Evolutionary conservation across 2,113 vertebrate species (phyloP).

Genomic region (Corynorhinus townsendii): DNA sequence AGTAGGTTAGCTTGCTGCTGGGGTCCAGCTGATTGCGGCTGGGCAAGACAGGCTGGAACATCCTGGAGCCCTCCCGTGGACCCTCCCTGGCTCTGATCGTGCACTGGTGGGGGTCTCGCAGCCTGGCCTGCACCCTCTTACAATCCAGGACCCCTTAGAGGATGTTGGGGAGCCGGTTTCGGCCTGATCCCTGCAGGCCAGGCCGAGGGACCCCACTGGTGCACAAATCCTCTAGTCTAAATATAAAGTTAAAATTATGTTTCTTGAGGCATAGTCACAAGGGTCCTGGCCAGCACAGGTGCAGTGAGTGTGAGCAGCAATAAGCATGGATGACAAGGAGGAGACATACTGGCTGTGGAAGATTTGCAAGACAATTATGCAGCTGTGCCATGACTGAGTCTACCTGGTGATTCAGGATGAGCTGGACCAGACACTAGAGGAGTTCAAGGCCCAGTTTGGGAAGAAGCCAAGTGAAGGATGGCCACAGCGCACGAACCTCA

Average conservation of each 20-base stretch:
- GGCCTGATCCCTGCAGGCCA: too few relatives aligned
- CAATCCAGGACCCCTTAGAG: too few relatives aligned
- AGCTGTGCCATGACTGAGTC: conserved; percentile 95
- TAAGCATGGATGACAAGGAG: conserved; percentile 93
- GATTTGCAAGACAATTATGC: conserved; percentile 96
- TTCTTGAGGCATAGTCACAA: background rate
- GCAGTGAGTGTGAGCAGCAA: fast-evolving
- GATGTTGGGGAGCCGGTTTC: too few relatives aligned
- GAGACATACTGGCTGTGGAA: conserved; percentile 97
- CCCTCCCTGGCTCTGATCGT: too few relatives aligned
- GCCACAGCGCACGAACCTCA: conserved; percentile 93
- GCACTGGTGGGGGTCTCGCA: too few relatives aligned
- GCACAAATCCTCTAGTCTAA: background rate
- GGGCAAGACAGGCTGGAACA: too few relatives aligned
- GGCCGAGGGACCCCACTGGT: too few relatives aligned
- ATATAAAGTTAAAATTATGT: conserved; percentile 2
- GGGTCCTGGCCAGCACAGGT: fast-evolving
- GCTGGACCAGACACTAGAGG: conserved; percentile 95
- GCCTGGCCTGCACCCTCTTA: too few relatives aligned
- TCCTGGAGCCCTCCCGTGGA: too few relatives aligned
- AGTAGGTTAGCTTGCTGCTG: too few relatives aligned
- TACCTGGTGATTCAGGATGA: conserved; percentile 98
- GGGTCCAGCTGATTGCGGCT: too few relatives aligned
- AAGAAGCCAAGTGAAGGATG: conserved; percentile 96
- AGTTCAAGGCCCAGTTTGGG: conserved; percentile 96